Conservation (phyloP, 1,140 invertebrate genomes). For the Caenorhabditis latens region DNA sequence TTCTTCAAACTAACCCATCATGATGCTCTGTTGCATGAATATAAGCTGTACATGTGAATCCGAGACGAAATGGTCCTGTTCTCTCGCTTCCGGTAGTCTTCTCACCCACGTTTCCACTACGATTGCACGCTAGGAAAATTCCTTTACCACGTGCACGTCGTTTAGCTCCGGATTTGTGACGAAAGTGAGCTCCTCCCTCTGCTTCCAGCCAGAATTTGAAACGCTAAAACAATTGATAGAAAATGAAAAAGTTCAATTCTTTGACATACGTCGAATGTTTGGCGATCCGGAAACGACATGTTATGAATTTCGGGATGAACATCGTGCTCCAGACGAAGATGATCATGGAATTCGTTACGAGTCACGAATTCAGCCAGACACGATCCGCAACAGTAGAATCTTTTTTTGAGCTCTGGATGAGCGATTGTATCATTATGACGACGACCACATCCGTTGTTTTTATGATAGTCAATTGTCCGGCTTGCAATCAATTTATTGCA, state of each 20-base stretch:
- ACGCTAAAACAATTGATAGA: slow-evolving; percentile 24
- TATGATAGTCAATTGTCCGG: slow-evolving; percentile 62
- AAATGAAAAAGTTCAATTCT: neutral
- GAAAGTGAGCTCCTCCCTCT: slow-evolving; percentile 63
- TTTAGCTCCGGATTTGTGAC: slow-evolving; percentile 62
- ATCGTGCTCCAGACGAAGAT: slow-evolving; percentile 59
- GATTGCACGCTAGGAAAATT: slow-evolving; percentile 62
- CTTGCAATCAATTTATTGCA: slow-evolving; percentile 60
- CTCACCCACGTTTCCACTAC: slow-evolving; percentile 23
- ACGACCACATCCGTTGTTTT: slow-evolving; percentile 59
- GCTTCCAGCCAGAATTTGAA: slow-evolving; percentile 58
- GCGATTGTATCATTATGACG: neutral
- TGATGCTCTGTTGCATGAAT: slow-evolving; percentile 62
- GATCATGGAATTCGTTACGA: slow-evolving; percentile 38
- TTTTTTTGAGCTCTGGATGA: slow-evolving; percentile 13
- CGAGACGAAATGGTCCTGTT: slow-evolving; percentile 49
- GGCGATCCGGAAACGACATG: slow-evolving; percentile 13
- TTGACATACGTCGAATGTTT: slow-evolving; percentile 20
- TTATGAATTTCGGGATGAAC: slow-evolving; percentile 39
- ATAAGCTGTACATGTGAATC: slow-evolving; percentile 60
- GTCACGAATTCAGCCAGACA: slow-evolving; percentile 55
- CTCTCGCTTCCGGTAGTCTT: neutral
- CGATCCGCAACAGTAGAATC: slow-evolving; percentile 56
- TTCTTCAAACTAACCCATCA: slow-evolving; percentile 48
- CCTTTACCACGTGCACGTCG: slow-evolving; percentile 57